Evolutionary conservation across 1,140 invertebrate species (phyloP), one percentile per base, ranked within the genome.

Genomic region (Aphelinus certus): DNA sequence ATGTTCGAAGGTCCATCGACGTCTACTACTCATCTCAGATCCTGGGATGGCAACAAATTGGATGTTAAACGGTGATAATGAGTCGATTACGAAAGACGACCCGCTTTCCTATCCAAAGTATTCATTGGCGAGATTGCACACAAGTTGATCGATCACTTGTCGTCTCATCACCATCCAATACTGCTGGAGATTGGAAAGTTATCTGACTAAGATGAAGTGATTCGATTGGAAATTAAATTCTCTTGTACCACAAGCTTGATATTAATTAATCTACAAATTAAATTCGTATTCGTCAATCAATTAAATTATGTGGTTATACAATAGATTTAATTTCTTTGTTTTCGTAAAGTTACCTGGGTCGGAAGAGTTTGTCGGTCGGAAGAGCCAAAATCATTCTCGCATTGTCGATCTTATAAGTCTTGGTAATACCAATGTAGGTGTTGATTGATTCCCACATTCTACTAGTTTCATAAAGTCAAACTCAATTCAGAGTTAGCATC

Each of bases 31-130:
- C 70, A 67, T 62, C 66, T 55, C 26, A 80, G 78, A 80, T 79
- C 76, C 68, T 72, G 77, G 77, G 79, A 77, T 80, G 79, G 78
- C 81, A 84, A 84, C 83, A 84, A 84, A 84, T 85, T 85, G 82
- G 81, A 84, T 83, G 81, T 83, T 84, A 83, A 84, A 79, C 82
- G 80, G 73, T 75, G 83, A 84, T 84, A 85, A 85, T 85, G 84
- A 82, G 77, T 82, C 83, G 82, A 85, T 85, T 84, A 85, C 79
- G 74, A 74, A 76, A 79, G 79, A 76, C 75, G 74, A 63, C 61
- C 45, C 42, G 45, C 51, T 53, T 53, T 53, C 9, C 51, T 9
- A 53, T 53, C 51, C 51, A 77, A 83, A 82, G 79, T 81, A 81
- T 82, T 83, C 79, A 77, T 79, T 79, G 77, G 58, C 55, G 68